Evolutionary conservation across 2,797 vertebrate genomes (phyloP).

Genomic region (Erithacus rubecula): DNA sequence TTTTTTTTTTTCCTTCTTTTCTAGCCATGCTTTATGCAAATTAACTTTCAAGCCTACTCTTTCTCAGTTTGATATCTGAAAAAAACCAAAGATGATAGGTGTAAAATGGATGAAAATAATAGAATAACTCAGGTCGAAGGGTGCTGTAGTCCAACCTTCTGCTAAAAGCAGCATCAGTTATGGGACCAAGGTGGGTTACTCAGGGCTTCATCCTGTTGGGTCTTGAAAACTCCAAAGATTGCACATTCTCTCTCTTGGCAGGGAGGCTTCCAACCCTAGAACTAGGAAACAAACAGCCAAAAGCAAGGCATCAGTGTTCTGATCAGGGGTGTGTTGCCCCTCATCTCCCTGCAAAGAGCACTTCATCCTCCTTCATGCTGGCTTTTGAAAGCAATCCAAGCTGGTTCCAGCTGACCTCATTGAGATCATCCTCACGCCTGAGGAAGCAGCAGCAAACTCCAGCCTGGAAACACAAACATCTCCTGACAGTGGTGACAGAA

Average conservation of each 20-base stretch:
- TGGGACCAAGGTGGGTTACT: neutral
- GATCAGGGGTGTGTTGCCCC: neutral
- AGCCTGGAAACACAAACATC: neutral
- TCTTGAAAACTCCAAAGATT: neutral
- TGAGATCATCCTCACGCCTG: neutral
- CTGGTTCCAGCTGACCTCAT: neutral
- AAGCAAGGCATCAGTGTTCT: neutral
- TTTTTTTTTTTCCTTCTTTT: neutral
- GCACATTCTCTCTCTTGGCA: neutral
- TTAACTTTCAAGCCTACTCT: neutral
- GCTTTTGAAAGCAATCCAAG: neutral
- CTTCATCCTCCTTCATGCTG: neutral
- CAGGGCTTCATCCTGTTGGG: neutral
- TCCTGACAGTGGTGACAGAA: neutral
- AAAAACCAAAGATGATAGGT: neutral
- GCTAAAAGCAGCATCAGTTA: neutral
- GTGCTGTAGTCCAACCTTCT: neutral
- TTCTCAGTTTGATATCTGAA: neutral
- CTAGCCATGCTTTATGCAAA: neutral
- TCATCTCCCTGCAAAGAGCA: neutral
- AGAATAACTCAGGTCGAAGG: neutral
- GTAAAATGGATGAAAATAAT: neutral
- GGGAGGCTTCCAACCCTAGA: neutral
- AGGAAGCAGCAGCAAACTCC: neutral
- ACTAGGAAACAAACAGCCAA: neutral